Evolutionary conservation across 2,888 invertebrate species (phyloP).

Genomic region (Philopedon plagiatum): DNA sequence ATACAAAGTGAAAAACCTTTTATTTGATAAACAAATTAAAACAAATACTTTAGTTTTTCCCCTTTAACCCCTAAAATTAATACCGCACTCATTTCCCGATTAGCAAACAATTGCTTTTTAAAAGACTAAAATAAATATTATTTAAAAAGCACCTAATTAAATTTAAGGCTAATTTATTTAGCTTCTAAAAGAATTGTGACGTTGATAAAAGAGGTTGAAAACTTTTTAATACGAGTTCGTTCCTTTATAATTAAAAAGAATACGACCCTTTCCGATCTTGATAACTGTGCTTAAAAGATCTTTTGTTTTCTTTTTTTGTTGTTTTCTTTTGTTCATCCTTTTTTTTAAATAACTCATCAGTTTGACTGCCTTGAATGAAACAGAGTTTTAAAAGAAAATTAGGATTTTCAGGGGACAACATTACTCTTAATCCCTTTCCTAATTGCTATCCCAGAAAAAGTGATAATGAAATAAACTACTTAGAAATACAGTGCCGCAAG

Average conservation of each 20-base stretch:
- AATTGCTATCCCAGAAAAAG: too few relatives aligned
- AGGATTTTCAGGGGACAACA: not conserved
- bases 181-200: conserved; percentile 12
- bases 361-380: not conserved
- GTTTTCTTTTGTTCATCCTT: not conserved
- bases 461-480: too few relatives aligned
- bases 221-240: conserved; percentile 14
- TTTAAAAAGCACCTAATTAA: conserved; percentile 15
- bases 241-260: conserved; percentile 21
- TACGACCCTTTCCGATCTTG: conserved; percentile 13
- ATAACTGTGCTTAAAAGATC: conserved; percentile 18
- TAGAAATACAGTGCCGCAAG: too few relatives aligned
- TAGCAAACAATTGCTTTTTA: conserved; percentile 3
- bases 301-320: conserved; percentile 17
- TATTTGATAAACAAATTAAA: too few relatives aligned
- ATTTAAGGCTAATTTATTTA: conserved; percentile 19
- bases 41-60: too few relatives aligned
- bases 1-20: too few relatives aligned
- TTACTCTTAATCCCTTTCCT: too few relatives aligned
- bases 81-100: not conserved
- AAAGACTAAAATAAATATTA: conserved; percentile 1
- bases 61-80: not conserved
- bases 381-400: not conserved
- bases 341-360: conserved; percentile 9
- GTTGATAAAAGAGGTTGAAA: conserved; percentile 21